Base-by-base conservation (phyloP, 2,888 invertebrate species). In the Notocelia uddmanniana region DNA sequence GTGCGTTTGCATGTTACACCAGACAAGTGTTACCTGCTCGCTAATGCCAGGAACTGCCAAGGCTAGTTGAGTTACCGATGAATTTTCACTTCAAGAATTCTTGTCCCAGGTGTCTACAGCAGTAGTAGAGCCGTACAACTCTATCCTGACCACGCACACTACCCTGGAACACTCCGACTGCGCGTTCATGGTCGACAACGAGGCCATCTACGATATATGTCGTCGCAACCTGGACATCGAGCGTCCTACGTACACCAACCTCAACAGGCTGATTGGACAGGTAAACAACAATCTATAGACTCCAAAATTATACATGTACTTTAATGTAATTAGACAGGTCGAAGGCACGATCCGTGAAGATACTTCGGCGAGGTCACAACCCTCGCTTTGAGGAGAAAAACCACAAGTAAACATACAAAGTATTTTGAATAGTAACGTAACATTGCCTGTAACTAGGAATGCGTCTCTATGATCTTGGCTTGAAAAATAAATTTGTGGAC, bases 171-270 rank as follows among this genome's bases (percentile, higher is more conserved):
- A 98, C 91, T 97, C 97, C 0, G 97, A 98, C 90, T 98, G 97
- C 89, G 97, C 97, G 69, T 98, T 98, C 90, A 97, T 97, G 97
- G 97, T 97, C n/a, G 98, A 98, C 93, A 98, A 98, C 86, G 97
- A 95, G 89, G 97, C 95, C 85, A 97, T 97, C 80, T 98, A 98
- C 88, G 97, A 97, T 86, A 98, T 98, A 89, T 98, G 98, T 90
- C 94, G 97, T 52, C 94, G 97, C 73, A 98, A 98, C 90, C 94
- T 98, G 78, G 97, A 97, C 88, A 97, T 97, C 83, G 97, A 97
- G 83, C 94, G 98, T 34, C 96, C 96, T 11, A 97, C 97, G 0
- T 98, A 98, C 91, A 97, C 97, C 77, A 98, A 98, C 88, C 94
- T 98, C 72, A 98, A 98, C 88, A 95, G 98, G 76, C 95, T 98